Evolutionary conservation across 2,888 invertebrate species (phyloP).

Genomic region (Metellina segmentata): DNA sequence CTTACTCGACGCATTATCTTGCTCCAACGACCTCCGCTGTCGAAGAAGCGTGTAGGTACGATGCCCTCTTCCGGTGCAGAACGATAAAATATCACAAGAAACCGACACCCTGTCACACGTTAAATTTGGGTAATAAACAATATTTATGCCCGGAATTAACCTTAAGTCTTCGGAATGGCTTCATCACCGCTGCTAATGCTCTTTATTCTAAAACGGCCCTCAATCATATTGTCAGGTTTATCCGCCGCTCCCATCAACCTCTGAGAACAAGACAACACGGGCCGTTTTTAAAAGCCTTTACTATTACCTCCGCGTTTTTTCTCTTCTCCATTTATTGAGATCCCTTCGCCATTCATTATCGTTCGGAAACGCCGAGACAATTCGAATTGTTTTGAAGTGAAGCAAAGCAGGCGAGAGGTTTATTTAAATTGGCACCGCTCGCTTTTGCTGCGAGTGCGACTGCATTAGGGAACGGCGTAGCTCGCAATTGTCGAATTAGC

Average conservation of each 20-base stretch:
- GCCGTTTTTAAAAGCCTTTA: constrained; percentile 30
- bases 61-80: not conserved
- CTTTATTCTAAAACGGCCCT: constrained; percentile 44
- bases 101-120: constrained; percentile 56
- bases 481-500: constrained; percentile 68
- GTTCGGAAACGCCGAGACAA: constrained; percentile 24
- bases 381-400: constrained; percentile 3
- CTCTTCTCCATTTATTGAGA: not conserved
- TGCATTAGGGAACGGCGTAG: constrained; percentile 17
- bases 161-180: constrained; percentile 54
- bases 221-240: constrained; percentile 63
- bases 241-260: constrained; percentile 9
- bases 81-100: constrained; percentile 47
- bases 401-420: constrained; percentile 4
- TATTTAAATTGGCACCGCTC: constrained; percentile 57
- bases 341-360: constrained; percentile 48
- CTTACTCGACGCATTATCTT: too few relatives aligned
- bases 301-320: not conserved
- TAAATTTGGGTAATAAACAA: constrained; percentile 65
- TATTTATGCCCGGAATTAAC: constrained; percentile 64
- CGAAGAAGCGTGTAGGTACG: too few relatives aligned
- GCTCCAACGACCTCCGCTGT: too few relatives aligned
- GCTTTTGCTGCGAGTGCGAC: constrained; percentile 26
- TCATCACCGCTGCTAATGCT: constrained; percentile 51
- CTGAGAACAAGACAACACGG: not conserved